Percentiles rank a stretch among this genome's conserved stretches.
Conservation (phyloP, 2,113 vertebrate species). For the Scartelaos histophorus region DNA sequence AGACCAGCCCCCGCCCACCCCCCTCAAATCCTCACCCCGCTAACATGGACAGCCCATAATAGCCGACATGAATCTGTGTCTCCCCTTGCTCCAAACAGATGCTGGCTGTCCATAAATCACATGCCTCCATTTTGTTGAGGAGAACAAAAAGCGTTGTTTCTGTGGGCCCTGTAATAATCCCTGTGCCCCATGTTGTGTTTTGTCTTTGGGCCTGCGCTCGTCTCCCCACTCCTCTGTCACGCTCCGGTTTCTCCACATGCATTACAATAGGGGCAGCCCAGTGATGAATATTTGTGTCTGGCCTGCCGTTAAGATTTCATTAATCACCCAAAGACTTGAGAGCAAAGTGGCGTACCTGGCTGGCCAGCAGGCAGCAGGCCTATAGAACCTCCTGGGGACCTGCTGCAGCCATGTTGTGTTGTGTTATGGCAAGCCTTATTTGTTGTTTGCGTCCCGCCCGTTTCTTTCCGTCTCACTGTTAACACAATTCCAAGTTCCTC, state of each 20-base stretch:
- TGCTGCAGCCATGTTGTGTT: slow-evolving; percentile 64
- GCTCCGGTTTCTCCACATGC: slow-evolving; percentile 70
- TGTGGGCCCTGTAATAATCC: slow-evolving; percentile 73
- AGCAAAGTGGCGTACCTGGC: slow-evolving; percentile 66
- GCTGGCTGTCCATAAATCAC: slow-evolving; percentile 79
- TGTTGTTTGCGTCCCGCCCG: slow-evolving; percentile 58
- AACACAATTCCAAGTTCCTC: slow-evolving; percentile 38
- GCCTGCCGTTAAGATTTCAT: slow-evolving; percentile 78
- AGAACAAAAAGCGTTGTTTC: slow-evolving; percentile 74
- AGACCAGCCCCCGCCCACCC: slow-evolving; percentile 11
- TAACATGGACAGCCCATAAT: slow-evolving; percentile 77
- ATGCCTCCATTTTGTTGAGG: slow-evolving; percentile 75
- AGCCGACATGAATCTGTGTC: slow-evolving; percentile 78
- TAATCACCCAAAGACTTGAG: slow-evolving; percentile 71
- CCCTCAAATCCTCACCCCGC: slow-evolving; percentile 63
- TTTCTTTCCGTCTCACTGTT: slow-evolving; percentile 40
- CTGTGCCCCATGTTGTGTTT: slow-evolving; percentile 74
- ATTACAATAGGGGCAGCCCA: slow-evolving; percentile 77
- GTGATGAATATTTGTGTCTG: slow-evolving; percentile 82
- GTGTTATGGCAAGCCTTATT: slow-evolving; percentile 66
- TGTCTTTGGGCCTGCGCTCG: slow-evolving; percentile 69
- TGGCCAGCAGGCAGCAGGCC: slow-evolving; percentile 73
- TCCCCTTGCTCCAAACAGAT: slow-evolving; percentile 73
- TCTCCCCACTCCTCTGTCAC: slow-evolving; percentile 75
- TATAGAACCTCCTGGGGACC: slow-evolving; percentile 66